Percentiles rank a stretch among this genome's conserved stretches.
Evolutionary conservation across 2,797 vertebrate species (phyloP).

Genomic region (Coilia nasus): DNA sequence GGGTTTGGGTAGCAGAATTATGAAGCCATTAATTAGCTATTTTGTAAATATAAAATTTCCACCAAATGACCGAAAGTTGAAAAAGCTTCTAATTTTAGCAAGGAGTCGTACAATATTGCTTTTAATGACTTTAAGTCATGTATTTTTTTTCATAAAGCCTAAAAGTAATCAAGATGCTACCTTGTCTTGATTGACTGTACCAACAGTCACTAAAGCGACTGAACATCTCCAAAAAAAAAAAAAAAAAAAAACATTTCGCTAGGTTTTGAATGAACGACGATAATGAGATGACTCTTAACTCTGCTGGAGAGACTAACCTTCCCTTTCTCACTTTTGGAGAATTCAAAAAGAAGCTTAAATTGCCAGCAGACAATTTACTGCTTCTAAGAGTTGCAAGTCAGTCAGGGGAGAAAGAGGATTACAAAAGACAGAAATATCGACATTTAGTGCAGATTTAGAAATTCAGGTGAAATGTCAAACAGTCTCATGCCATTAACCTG

Average conservation of each 20-base stretch:
- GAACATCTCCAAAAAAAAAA: background rate
- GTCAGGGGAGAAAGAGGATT: background rate
- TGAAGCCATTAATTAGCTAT: background rate
- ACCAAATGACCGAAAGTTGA: background rate
- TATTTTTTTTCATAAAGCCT: background rate
- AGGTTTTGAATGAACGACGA: background rate
- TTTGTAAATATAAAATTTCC: background rate
- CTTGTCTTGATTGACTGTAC: background rate
- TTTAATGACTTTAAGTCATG: background rate
- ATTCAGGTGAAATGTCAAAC: background rate
- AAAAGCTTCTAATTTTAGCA: no score
- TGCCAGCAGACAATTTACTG: conserved; percentile 75
- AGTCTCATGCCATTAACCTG: background rate
- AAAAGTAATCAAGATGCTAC: background rate
- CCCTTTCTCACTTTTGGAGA: conserved; percentile 79
- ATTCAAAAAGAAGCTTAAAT: conserved; percentile 78
- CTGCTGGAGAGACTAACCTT: conserved; percentile 74
- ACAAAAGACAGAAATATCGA: conserved; percentile 43
- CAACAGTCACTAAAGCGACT: background rate
- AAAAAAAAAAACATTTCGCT: background rate
- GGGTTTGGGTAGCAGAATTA: background rate
- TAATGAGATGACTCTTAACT: conserved; percentile 23
- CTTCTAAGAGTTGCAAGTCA: conserved; percentile 68
- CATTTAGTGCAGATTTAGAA: conserved; percentile 45
- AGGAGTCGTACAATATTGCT: background rate